These are phyloP conservation scores for Chelonoidis abingdonii DNA, from an alignment of 2,113 vertebrate genomes.

Conservation along the genomic window DNA sequence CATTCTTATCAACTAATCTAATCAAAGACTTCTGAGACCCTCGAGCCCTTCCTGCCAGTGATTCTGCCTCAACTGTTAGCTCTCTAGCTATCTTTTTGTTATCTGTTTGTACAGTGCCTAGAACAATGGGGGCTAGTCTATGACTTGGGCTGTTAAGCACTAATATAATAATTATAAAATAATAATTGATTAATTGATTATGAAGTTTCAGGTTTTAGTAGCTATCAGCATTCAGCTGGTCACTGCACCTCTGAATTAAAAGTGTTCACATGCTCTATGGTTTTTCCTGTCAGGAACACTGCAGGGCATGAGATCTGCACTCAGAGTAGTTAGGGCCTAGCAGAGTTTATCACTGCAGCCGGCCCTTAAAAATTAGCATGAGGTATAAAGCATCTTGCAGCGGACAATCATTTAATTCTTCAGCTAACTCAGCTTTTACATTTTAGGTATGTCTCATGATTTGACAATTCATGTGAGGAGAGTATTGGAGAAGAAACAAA, in stretches of 20 bases:
- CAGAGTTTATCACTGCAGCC: fast-evolving
- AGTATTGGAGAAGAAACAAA: neutral
- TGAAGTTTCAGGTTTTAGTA: conserved; percentile 28
- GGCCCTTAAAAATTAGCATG: neutral
- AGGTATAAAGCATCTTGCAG: neutral
- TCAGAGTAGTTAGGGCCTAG: neutral
- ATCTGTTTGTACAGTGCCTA: conserved; percentile 38
- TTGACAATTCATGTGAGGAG: neutral
- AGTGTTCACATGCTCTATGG: neutral
- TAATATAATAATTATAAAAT: neutral
- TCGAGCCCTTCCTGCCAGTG: conserved; percentile 58
- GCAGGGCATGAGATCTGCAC: neutral
- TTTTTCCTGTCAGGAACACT: neutral
- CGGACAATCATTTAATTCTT: neutral
- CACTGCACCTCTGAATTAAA: neutral
- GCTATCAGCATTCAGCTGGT: neutral
- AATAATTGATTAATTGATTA: conserved; percentile 36
- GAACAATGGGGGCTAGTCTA: conserved; percentile 42
- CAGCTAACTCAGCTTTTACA: neutral
- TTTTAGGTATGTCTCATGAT: neutral
- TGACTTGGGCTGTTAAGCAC: conserved; percentile 18
- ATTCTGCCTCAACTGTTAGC: conserved; percentile 59
- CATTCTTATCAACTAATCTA: conserved; percentile 71
- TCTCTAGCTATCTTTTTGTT: conserved; percentile 58
- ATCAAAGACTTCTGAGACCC: conserved; percentile 68